Evolutionary conservation across 2,888 invertebrate species (phyloP), one percentile per base, ranked within the genome.

Genomic region (Perithous albicinctus): DNA sequence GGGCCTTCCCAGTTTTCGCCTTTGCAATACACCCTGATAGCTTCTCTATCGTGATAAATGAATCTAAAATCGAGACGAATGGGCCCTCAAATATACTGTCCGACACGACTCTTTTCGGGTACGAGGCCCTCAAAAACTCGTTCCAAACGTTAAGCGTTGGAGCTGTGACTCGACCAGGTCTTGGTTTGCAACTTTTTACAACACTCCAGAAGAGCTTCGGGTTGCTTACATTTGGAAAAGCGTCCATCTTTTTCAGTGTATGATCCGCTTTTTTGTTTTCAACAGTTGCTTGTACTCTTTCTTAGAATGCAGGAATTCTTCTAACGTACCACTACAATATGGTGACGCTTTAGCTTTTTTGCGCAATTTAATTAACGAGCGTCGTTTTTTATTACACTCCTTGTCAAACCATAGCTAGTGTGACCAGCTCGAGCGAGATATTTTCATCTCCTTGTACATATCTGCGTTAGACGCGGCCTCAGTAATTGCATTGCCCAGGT

Each of bases 331-430:
- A n/a, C n/a, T 43, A 43, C 43, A n/a, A 43, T 43, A 43, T 43
- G n/a, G 43, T n/a, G 43, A 43, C 43, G 4, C 43, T 43, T 43
- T 43, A 43, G 43, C n/a, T 10, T 43, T 43, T 43, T 43, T n/a
- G 43, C 10, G 3, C 12, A 20, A 10, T 1, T 38, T 18, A 20
- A 38, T 61, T 12, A 61, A 20, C 2, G 1, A 18, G 3, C 38
- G 35, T 3, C 73, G 38, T n/a, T 23, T 38, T 1, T 6, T 7
- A 5, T 43, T 29, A 20, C 73, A 59, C 2, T 61, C 43, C 15
- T 26, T 59, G 48, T 59, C 59, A 29, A 73, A 73, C 73, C 61
- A 73, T 12, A 46, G 73, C n/a, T 61, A 61, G 10, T 73, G 38
- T n/a, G 5, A 2, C 43, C 48, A 51, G n/a, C 10, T 15, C 1